Percentiles rank a stretch among this genome's conserved stretches.
phyloP scores from a whole-genome alignment of 2,797 vertebrate genomes.

The Pangasius sanitwongsei region DNA sequence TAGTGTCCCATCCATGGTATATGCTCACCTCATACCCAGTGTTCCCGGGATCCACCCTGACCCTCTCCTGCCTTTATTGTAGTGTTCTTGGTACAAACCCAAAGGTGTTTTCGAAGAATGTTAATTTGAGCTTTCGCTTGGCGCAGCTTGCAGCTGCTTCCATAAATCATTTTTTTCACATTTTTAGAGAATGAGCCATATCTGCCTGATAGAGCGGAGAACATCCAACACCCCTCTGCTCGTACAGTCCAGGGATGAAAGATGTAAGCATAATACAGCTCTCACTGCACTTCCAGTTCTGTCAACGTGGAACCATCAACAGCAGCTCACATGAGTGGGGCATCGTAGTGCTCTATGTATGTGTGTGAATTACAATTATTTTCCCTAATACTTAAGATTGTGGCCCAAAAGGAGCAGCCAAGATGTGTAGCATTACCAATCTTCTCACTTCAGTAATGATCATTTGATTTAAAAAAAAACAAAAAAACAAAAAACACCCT shows the following conservation, averaged over 20 bases:
- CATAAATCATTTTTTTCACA: conserved; percentile 45
- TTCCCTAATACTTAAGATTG: not conserved
- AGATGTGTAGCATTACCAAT: not conserved
- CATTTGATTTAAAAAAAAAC: no score
- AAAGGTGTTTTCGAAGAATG: conserved; percentile 43
- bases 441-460: not conserved
- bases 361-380: not conserved
- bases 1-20: not conserved
- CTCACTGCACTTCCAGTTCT: conserved; percentile 27
- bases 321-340: not conserved
- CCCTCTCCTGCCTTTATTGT: conserved; percentile 16
- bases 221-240: conserved; percentile 32
- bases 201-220: conserved; percentile 19
- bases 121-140: conserved; percentile 23
- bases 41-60: not conserved
- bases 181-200: conserved; percentile 22
- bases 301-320: conserved; percentile 1
- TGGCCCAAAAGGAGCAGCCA: no score
- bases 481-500: not conserved
- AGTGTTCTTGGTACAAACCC: conserved; percentile 48
- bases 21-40: not conserved
- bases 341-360: not conserved
- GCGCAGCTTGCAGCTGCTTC: conserved; percentile 57
- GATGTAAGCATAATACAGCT: conserved; percentile 29
- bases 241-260: conserved; percentile 4